These are phyloP conservation scores for Neomorphus geoffroyi DNA, from an alignment of 2,797 vertebrate species.

Conservation along the genomic window DNA sequence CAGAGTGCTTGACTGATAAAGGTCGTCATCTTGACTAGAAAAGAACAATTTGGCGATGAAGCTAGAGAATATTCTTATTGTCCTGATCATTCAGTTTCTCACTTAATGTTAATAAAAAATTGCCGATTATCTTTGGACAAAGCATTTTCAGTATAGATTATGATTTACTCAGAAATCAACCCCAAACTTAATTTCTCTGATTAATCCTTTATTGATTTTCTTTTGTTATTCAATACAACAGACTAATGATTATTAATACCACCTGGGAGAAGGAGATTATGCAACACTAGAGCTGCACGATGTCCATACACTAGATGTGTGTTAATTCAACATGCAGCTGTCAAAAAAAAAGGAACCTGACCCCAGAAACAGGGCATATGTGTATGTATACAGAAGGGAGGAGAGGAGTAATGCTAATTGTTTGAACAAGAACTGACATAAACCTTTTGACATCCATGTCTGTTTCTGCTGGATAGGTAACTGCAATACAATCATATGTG, in stretches of 20 bases:
- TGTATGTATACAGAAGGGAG: background rate
- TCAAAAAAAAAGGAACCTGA: background rate
- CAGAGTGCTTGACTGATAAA: constrained; percentile 19
- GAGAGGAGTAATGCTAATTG: background rate
- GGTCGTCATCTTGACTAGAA: constrained; percentile 14
- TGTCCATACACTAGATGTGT: background rate
- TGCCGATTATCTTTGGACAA: constrained; percentile 55
- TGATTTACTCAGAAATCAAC: constrained; percentile 57
- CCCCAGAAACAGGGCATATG: background rate
- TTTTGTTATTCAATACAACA: constrained; percentile 46
- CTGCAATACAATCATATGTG: background rate
- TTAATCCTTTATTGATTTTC: constrained; percentile 59
- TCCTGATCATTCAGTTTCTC: constrained; percentile 35
- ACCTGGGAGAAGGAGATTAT: constrained; percentile 52
- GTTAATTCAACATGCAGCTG: constrained; percentile 7
- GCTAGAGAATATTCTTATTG: constrained; percentile 24
- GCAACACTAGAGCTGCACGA: background rate
- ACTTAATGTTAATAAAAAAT: background rate
- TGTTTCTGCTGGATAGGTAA: background rate
- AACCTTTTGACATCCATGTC: background rate
- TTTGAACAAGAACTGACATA: background rate
- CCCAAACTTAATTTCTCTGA: constrained; percentile 62
- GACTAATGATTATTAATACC: constrained; percentile 56
- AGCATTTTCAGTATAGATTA: constrained; percentile 60
- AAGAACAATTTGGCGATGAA: background rate